These are phyloP conservation scores for Pentalonia nigronervosa DNA, from an alignment of 1,140 invertebrate genomes.

Conservation along the genomic window DNA sequence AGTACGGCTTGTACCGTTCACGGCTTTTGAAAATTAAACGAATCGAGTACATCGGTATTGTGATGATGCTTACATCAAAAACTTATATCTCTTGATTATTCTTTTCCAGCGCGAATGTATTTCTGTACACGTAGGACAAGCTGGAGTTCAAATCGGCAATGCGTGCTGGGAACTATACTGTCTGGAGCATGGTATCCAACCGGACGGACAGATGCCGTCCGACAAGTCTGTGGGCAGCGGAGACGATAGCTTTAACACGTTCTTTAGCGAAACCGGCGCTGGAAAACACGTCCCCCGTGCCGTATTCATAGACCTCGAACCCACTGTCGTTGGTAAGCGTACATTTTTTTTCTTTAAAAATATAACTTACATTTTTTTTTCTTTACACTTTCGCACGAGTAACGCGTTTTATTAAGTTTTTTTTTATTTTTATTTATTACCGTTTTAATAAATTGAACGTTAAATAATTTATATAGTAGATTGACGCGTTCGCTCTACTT, in stretches of 20 bases:
- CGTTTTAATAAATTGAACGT: not conserved
- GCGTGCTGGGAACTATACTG: not conserved
- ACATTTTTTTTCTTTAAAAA: not conserved
- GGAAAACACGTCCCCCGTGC: not conserved
- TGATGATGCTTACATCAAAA: not conserved
- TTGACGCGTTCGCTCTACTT: too few species aligned
- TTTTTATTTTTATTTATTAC: not conserved
- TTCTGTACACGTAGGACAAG: not conserved
- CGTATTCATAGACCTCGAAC: not conserved
- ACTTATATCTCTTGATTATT: not conserved
- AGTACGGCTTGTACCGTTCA: not conserved
- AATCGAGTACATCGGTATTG: not conserved
- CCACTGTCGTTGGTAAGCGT: not conserved
- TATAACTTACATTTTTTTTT: too few species aligned
- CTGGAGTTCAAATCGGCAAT: not conserved
- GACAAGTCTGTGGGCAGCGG: not conserved
- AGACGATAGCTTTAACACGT: not conserved
- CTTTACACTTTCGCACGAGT: too few species aligned
- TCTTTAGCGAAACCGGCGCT: not conserved
- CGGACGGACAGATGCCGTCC: not conserved
- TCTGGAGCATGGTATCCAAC: not conserved
- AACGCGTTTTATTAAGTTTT: not conserved
- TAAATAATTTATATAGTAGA: not conserved
- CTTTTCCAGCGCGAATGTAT: not conserved
- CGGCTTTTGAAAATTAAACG: not conserved